Evolutionary conservation across 2,888 invertebrate genomes (phyloP).

Genomic region (Drosophila seclusa): DNA sequence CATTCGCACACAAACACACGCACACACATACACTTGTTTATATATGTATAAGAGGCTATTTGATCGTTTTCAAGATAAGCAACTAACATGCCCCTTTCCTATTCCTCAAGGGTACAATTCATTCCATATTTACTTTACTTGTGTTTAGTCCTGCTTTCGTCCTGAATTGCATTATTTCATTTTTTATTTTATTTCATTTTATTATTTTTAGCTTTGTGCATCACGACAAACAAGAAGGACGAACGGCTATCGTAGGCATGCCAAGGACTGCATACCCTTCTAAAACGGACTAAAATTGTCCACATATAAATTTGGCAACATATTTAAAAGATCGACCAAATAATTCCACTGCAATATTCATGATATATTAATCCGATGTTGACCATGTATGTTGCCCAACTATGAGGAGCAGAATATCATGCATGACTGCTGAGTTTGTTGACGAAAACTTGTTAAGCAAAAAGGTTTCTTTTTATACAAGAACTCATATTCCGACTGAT

Average conservation of each 20-base stretch:
- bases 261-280: background rate
- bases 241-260: background rate
- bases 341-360: background rate
- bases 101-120: background rate
- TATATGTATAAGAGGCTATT: slow-evolving; percentile 17
- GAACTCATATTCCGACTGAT: background rate
- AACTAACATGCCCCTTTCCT: background rate
- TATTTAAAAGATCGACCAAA: background rate
- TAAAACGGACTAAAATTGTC: background rate
- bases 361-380: background rate
- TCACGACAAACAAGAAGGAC: background rate
- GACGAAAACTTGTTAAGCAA: too few species aligned
- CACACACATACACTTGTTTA: background rate
- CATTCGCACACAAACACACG: background rate
- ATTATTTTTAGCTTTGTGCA: background rate
- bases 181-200: background rate
- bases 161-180: background rate
- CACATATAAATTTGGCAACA: background rate
- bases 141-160: too few species aligned
- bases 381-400: background rate
- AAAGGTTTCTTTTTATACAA: background rate
- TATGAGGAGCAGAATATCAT: background rate
- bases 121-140: background rate
- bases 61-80: slow-evolving; percentile 19
- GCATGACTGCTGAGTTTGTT: background rate